A percentile compares a stretch with the other conserved stretches of the same genome.
Evolutionary conservation across 2,113 vertebrate species (phyloP).

Genomic region (Muscicapa adusta): DNA sequence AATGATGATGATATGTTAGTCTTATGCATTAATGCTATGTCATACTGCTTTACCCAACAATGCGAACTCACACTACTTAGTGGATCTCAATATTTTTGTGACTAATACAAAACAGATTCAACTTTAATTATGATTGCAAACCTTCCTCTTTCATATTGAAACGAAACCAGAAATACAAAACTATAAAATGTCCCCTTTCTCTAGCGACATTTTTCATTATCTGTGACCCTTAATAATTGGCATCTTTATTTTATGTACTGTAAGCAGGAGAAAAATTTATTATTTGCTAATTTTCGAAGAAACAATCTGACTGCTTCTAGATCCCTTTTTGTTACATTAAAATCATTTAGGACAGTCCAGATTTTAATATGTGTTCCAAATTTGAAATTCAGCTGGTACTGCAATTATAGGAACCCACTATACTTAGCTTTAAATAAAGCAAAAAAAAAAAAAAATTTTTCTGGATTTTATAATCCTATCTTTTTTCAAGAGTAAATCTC

Average conservation of each 20-base stretch:
- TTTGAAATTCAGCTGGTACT: neutral
- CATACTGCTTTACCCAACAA: slow-evolving; percentile 42
- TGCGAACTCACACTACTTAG: neutral
- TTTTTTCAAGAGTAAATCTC: neutral
- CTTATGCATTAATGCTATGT: slow-evolving; percentile 1
- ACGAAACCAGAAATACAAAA: neutral
- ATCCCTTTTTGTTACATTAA: neutral
- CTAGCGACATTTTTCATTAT: neutral
- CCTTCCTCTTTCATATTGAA: neutral
- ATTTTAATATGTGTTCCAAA: neutral
- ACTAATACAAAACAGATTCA: neutral
- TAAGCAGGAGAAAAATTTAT: neutral
- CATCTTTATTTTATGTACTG: neutral
- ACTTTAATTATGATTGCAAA: neutral
- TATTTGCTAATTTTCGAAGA: neutral
- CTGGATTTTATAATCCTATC: neutral
- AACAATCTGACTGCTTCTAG: neutral
- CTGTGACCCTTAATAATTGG: neutral
- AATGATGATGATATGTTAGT: slow-evolving; percentile 35
- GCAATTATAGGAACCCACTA: neutral
- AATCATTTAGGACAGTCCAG: neutral
- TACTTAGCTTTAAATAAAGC: neutral
- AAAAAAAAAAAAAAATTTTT: neutral
- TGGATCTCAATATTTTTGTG: neutral
- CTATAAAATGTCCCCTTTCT: neutral